phyloP scores from a whole-genome alignment of 2,888 invertebrate species.

The Biston betularia region DNA sequence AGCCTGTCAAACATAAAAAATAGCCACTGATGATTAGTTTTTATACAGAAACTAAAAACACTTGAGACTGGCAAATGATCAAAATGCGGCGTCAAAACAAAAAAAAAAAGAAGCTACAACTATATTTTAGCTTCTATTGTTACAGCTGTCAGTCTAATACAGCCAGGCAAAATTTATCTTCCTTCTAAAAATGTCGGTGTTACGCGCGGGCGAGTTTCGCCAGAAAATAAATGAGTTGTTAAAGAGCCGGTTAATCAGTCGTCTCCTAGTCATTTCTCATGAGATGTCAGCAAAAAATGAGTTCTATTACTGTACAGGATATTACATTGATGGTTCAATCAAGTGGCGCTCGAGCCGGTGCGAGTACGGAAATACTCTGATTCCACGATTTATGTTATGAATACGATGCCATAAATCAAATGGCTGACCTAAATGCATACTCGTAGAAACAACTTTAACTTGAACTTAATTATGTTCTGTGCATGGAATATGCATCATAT shows the following conservation, averaged over 20 bases:
- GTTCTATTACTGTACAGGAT: slow-evolving; percentile 58
- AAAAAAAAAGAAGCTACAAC: no score
- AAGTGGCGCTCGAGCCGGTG: slow-evolving; percentile 39
- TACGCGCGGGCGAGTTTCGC: slow-evolving; percentile 12
- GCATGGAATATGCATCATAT: neutral
- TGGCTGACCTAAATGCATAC: slow-evolving; percentile 16
- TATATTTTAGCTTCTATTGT: no score
- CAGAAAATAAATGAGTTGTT: slow-evolving; percentile 35
- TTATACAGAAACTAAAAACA: no score
- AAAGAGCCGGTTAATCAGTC: slow-evolving; percentile 55
- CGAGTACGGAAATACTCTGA: slow-evolving; percentile 48
- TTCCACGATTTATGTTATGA: slow-evolving; percentile 40
- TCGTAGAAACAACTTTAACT: no score
- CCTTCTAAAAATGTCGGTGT: slow-evolving; percentile 9
- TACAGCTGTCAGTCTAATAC: neutral
- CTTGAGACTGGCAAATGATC: no score
- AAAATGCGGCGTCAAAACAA: no score
- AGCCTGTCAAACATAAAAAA: no score
- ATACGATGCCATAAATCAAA: slow-evolving; percentile 34
- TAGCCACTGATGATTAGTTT: no score
- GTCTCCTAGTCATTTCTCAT: slow-evolving; percentile 54
- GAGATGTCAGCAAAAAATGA: slow-evolving; percentile 56
- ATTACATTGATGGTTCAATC: slow-evolving; percentile 61
- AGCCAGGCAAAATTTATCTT: slow-evolving; percentile 9
- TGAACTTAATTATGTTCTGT: no score